These are phyloP conservation scores for Atractosteus spatula DNA, from an alignment of 2,113 vertebrate genomes.

Conservation along the genomic window DNA sequence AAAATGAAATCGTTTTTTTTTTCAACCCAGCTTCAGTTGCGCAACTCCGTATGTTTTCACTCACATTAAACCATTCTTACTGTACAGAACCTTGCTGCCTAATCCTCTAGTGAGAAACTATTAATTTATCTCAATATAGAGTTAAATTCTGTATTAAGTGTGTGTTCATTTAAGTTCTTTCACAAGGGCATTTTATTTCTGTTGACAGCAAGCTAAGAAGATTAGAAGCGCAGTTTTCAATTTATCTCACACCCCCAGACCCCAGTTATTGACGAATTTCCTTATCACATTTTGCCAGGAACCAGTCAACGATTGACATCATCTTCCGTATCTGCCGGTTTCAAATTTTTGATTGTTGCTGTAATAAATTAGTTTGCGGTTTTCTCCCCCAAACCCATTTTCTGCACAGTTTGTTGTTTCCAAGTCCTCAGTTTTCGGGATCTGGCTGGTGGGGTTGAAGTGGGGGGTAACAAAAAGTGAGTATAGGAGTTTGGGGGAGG, in stretches of 20 bases:
- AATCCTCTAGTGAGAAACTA: constrained; percentile 44
- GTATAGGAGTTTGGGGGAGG: not conserved
- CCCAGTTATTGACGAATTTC: constrained; percentile 57
- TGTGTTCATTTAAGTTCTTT: constrained; percentile 54
- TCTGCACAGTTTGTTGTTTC: constrained; percentile 20
- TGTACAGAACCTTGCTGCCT: constrained; percentile 21
- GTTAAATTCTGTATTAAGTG: constrained; percentile 49
- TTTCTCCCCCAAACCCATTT: constrained; percentile 23
- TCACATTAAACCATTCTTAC: constrained; percentile 26
- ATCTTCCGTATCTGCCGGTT: constrained; percentile 44
- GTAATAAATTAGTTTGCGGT: constrained; percentile 35
- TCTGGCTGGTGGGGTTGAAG: not conserved
- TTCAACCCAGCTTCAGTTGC: constrained; percentile 25
- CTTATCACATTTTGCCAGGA: constrained; percentile 75
- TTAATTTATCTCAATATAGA: constrained; percentile 48
- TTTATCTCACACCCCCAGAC: constrained; percentile 69
- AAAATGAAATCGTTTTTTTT: not conserved
- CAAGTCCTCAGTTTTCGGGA: not conserved
- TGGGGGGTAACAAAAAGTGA: not conserved
- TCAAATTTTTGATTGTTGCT: constrained; percentile 40
- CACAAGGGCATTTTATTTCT: constrained; percentile 63
- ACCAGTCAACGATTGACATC: constrained; percentile 54
- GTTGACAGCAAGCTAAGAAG: constrained; percentile 64
- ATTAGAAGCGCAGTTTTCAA: constrained; percentile 66
- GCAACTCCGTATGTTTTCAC: constrained; percentile 33